phyloP scores from a whole-genome alignment of 2,113 vertebrate species.

The Montifringilla adamsi region DNA sequence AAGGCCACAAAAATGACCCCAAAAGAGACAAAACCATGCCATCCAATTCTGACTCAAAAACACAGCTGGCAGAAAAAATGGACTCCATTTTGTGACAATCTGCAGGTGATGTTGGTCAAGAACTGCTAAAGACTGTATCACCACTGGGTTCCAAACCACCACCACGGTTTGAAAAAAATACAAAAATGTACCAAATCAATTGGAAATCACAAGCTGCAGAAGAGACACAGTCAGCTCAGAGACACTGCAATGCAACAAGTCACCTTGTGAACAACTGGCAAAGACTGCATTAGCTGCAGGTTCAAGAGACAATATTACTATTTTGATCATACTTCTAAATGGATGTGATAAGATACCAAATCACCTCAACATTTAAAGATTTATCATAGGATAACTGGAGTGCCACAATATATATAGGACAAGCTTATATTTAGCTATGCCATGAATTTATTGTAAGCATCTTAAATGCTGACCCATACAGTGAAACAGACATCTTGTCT shows the following conservation, averaged over 20 bases:
- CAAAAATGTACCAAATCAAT: accelerated
- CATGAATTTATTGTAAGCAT: neutral
- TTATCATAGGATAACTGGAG: neutral
- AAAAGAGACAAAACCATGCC: neutral
- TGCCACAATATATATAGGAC: neutral
- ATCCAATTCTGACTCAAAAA: neutral
- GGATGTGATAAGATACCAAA: conserved; percentile 1
- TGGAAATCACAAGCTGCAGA: neutral
- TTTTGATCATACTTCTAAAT: conserved; percentile 63
- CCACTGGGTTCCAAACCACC: neutral
- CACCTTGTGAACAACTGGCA: conserved; percentile 47
- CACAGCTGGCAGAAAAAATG: neutral
- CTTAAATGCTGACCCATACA: neutral
- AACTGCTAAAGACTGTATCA: neutral
- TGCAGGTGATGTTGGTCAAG: neutral
- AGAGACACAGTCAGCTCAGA: neutral
- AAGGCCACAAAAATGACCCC: neutral
- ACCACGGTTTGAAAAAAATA: neutral
- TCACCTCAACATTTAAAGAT: neutral
- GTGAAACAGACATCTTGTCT: neutral
- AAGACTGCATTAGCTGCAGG: conserved; percentile 61
- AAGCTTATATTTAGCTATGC: neutral
- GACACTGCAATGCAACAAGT: conserved; percentile 21
- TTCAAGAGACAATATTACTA: conserved; percentile 70
- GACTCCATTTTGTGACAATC: neutral